These are phyloP conservation scores for Lissocephala sabroskyi DNA, from an alignment of 2,888 invertebrate species.

Conservation along the genomic window DNA sequence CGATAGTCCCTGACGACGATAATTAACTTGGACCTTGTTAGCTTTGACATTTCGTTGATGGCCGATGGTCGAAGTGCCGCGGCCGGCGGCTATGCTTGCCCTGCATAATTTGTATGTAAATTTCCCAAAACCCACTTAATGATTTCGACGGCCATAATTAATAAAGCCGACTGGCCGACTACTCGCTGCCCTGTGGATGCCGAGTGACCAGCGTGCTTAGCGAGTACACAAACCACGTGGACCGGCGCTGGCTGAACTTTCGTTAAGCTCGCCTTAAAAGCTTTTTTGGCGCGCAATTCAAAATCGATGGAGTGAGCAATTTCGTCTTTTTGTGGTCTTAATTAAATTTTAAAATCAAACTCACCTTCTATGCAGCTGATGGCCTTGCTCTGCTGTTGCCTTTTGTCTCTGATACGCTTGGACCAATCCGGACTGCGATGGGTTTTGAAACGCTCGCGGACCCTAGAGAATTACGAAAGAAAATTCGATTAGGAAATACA, in stretches of 20 bases:
- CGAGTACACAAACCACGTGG: constrained; percentile 24
- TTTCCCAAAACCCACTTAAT: too few relatives aligned
- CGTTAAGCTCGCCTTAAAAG: constrained; percentile 23
- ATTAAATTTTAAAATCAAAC: constrained; percentile 29
- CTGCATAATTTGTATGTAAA: too few relatives aligned
- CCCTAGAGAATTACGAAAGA: too few relatives aligned
- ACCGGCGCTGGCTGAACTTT: constrained; percentile 8
- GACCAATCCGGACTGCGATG: constrained; percentile 72
- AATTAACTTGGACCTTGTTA: constrained; percentile 3
- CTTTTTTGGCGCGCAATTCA: constrained; percentile 2
- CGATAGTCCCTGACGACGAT: too few relatives aligned
- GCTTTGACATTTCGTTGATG: background rate
- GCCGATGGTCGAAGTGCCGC: background rate
- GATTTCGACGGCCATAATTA: too few relatives aligned
- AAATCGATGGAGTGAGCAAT: background rate
- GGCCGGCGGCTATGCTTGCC: background rate
- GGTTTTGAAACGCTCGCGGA: constrained; percentile 69
- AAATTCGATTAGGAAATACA: too few relatives aligned
- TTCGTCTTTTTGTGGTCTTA: background rate
- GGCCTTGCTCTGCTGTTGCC: constrained; percentile 67
- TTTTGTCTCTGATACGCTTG: constrained; percentile 70
- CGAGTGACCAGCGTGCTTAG: constrained; percentile 18
- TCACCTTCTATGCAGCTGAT: constrained; percentile 69
- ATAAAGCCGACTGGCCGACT: too few relatives aligned
- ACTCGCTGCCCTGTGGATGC: background rate